Base-by-base conservation (phyloP, 1,140 invertebrate genomes). In the Xylocopa sonorina region DNA sequence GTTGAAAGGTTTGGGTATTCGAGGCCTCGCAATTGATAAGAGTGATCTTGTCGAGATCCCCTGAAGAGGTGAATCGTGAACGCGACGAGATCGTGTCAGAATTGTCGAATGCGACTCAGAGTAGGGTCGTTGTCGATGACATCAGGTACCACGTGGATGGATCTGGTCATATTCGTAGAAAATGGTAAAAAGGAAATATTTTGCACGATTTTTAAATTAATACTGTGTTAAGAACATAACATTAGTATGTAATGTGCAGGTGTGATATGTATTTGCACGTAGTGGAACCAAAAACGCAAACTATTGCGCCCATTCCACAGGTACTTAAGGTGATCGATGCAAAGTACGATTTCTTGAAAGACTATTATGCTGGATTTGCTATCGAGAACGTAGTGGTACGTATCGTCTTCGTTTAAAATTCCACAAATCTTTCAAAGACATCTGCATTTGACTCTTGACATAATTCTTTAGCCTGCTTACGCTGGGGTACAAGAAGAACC, bases 261-360 rank as follows among this genome's bases (percentile, higher is more conserved):
- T 97, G 96, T 88, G 97, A 98, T 89, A 95, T 98, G 90, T 97
- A 97, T 88, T 94, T 98, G 71, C 96, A 98, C 88, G 96, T 97
- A 0, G 96, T 98, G 0, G 96, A 98, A 89, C 94, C 94, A 3
- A 92, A 94, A 80, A 95, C 95, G 0, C 95, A 96, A 87, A 95
- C 95, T 43, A 97, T 98, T 64, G 93, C 96, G 10, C 94, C 96
- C 0, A 96, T 97, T 38, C 95, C 96, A 51, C 95, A 97, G 76
- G 96, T 97, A 12, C 91, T 98, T 3, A 96, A 97, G 92, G 94
- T 96, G 12, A 96, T 98, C 63, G 97, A 98, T 92, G 94, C 95
- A 7, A 96, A 97, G 89, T 98, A 97, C 88, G 96, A 98, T 87
- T 95, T 96, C 82, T 93, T 98, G 2, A 97, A 96, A 89, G 96